A percentile compares a stretch with the other conserved stretches of the same genome.
phyloP scores from a whole-genome alignment of 2,113 vertebrate genomes.

The Nesogale talazaci region DNA sequence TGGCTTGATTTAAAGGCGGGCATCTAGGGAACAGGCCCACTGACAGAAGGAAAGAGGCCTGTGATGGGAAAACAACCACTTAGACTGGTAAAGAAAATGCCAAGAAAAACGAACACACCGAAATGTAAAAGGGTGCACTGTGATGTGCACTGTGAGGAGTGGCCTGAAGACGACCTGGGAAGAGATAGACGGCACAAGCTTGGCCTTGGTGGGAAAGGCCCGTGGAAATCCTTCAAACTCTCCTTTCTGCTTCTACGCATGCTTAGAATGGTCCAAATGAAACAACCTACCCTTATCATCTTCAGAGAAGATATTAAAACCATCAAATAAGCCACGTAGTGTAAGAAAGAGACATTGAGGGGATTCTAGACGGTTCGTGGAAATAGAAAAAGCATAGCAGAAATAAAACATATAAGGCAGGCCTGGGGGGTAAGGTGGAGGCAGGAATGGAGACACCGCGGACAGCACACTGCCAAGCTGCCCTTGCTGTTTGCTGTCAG shows the following conservation, averaged over 20 bases:
- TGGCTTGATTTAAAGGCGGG: no score
- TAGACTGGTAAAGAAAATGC: no score
- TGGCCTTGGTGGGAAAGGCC: background rate
- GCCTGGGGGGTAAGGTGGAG: background rate
- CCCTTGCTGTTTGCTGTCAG: no score
- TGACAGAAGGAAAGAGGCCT: no score
- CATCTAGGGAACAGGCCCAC: no score
- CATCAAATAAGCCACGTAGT: conserved; percentile 12
- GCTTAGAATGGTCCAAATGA: conserved; percentile 2
- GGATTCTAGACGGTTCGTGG: background rate
- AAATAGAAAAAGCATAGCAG: conserved; percentile 4
- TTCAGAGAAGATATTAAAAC: background rate
- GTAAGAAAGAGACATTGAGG: conserved; percentile 13
- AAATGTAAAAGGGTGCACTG: background rate
- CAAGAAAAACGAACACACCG: no score
- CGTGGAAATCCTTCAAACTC: background rate
- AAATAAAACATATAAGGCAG: conserved; percentile 18
- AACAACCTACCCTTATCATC: background rate
- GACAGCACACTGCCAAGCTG: no score
- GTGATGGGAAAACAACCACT: no score
- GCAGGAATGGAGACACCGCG: no score
- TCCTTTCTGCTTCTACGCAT: background rate
- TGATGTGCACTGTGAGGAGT: background rate
- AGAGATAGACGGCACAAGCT: background rate
- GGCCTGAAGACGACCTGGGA: background rate